Evolutionary conservation across 2,113 vertebrate genomes (phyloP).

Genomic region (Odontophorus gujanensis): DNA sequence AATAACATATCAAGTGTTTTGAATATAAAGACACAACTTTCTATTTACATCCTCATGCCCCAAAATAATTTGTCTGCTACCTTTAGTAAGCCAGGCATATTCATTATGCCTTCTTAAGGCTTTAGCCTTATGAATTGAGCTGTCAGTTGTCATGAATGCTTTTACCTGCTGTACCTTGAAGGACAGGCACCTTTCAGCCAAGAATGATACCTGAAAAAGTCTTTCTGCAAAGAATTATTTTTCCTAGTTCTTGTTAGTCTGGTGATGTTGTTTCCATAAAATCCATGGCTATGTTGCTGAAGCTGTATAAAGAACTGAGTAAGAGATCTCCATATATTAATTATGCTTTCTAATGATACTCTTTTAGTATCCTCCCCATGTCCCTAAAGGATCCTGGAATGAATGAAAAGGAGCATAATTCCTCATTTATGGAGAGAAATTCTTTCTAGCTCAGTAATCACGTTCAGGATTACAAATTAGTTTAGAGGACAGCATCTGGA

Average conservation of each 20-base stretch:
- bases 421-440: background rate
- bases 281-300: background rate
- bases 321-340: background rate
- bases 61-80: background rate
- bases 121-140: background rate
- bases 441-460: background rate
- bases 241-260: background rate
- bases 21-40: background rate
- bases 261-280: constrained; percentile 1
- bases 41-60: background rate
- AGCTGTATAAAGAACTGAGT: background rate
- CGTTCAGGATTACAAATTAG: background rate
- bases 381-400: background rate
- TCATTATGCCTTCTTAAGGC: background rate
- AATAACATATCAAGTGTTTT: background rate
- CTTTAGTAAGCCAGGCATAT: background rate
- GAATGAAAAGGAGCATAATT: constrained; percentile 24
- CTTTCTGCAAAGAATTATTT: background rate
- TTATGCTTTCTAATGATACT: constrained; percentile 14
- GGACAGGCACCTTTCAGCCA: constrained; percentile 7
- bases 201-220: background rate
- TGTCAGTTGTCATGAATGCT: constrained; percentile 10
- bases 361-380: background rate
- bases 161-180: constrained; percentile 17
- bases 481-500: background rate